Evolutionary conservation across 2,888 invertebrate species (phyloP).

Genomic region (Imbricaverruca yamaguchii): DNA sequence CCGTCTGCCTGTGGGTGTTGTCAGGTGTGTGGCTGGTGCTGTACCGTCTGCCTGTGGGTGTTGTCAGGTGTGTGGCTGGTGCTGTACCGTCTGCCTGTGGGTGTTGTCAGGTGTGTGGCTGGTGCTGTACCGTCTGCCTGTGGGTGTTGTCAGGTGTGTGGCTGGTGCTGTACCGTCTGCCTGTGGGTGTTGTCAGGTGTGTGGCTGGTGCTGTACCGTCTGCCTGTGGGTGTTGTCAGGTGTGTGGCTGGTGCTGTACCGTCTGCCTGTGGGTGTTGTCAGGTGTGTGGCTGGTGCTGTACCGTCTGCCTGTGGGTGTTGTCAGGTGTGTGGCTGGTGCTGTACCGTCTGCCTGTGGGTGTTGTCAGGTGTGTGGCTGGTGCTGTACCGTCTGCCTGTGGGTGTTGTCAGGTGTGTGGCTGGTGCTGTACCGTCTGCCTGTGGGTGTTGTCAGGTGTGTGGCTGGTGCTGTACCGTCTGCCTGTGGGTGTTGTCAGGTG

Average conservation of each 20-base stretch:
- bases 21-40: background rate
- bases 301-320: too few species aligned
- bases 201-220: background rate
- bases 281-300: background rate
- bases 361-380: background rate
- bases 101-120: background rate
- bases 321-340: background rate
- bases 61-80: background rate
- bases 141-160: background rate
- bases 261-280: too few species aligned
- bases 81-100: background rate
- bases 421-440: background rate
- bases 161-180: background rate
- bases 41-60: background rate
- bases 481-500: background rate
- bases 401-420: background rate
- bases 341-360: background rate
- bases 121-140: background rate
- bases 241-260: background rate
- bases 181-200: background rate
- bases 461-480: background rate
- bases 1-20: too few species aligned
- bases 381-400: background rate
- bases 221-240: background rate
- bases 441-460: background rate